Evolutionary conservation across 1,140 invertebrate genomes (phyloP).

Genomic region (Drosophila aff.): DNA sequence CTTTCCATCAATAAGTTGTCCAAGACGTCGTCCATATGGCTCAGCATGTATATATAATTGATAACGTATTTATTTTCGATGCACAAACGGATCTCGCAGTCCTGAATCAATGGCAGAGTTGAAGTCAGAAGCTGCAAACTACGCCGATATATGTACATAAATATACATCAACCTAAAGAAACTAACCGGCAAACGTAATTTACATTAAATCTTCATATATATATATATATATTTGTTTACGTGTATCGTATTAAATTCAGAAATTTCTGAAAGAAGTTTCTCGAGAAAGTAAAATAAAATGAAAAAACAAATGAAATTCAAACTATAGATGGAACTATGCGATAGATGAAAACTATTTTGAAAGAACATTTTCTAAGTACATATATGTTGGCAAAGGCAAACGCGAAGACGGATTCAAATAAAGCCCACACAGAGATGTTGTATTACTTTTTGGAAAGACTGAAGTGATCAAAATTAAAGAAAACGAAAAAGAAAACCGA

Average conservation of each 20-base stretch:
- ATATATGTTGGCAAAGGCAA: slow-evolving; percentile 36
- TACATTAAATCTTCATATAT: slow-evolving; percentile 39
- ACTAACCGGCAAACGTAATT: slow-evolving; percentile 46
- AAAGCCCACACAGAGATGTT: slow-evolving; percentile 25
- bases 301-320: slow-evolving; percentile 21
- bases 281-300: slow-evolving; percentile 5
- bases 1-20: slow-evolving; percentile 14
- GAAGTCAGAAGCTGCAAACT: slow-evolving; percentile 59
- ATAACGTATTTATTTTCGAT: slow-evolving; percentile 51
- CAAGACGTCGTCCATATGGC: slow-evolving; percentile 19
- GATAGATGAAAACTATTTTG: slow-evolving; percentile 55
- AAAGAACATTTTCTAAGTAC: slow-evolving; percentile 44
- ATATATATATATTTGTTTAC: slow-evolving; percentile 49
- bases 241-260: slow-evolving; percentile 64
- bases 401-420: slow-evolving; percentile 8
- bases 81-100: slow-evolving; percentile 76
- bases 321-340: slow-evolving; percentile 56
- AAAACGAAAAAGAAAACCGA: slow-evolving; percentile 41
- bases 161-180: slow-evolving; percentile 46
- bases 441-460: slow-evolving; percentile 79
- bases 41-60: slow-evolving; percentile 50
- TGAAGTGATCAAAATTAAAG: slow-evolving; percentile 79
- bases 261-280: slow-evolving; percentile 67
- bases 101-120: slow-evolving; percentile 48
- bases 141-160: slow-evolving; percentile 64